Conservation (phyloP, 2,113 vertebrate species). For the Psammodynastes pulverulentus region DNA sequence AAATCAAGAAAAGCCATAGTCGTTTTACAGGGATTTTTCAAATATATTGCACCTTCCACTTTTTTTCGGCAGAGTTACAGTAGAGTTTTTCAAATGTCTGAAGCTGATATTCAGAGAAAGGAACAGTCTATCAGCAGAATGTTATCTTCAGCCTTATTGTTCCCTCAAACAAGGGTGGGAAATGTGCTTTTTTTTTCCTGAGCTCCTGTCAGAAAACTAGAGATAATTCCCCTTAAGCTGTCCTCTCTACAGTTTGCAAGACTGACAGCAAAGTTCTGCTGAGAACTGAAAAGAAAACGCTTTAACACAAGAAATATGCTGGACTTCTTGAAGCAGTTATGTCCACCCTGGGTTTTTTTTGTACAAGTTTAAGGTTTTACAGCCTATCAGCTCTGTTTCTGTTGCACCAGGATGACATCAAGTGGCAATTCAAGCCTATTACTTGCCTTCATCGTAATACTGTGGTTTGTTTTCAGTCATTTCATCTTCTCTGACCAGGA, state of each 20-base stretch:
- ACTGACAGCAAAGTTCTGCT: conserved; percentile 9
- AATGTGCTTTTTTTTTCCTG: neutral
- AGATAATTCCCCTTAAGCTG: neutral
- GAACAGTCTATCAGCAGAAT: neutral
- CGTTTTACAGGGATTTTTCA: neutral
- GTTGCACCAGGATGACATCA: conserved; percentile 57
- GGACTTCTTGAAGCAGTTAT: conserved; percentile 2
- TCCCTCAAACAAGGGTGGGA: neutral
- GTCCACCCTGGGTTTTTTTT: conserved; percentile 1
- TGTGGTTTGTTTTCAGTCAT: neutral
- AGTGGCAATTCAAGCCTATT: conserved; percentile 48
- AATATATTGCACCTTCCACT: neutral
- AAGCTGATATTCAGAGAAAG: neutral
- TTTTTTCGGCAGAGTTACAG: neutral
- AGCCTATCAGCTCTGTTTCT: conserved; percentile 20
- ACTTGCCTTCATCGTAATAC: conserved; percentile 16
- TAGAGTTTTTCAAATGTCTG: neutral
- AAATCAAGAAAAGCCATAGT: neutral
- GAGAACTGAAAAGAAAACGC: conserved; percentile 9
- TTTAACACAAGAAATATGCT: conserved; percentile 17
- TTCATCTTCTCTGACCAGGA: neutral
- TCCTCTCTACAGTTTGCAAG: conserved; percentile 15
- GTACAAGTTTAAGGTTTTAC: neutral
- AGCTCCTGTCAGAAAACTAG: neutral
- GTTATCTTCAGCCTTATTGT: neutral